Conservation (phyloP, 2,113 vertebrate species). For the Cottus gobio region DNA sequence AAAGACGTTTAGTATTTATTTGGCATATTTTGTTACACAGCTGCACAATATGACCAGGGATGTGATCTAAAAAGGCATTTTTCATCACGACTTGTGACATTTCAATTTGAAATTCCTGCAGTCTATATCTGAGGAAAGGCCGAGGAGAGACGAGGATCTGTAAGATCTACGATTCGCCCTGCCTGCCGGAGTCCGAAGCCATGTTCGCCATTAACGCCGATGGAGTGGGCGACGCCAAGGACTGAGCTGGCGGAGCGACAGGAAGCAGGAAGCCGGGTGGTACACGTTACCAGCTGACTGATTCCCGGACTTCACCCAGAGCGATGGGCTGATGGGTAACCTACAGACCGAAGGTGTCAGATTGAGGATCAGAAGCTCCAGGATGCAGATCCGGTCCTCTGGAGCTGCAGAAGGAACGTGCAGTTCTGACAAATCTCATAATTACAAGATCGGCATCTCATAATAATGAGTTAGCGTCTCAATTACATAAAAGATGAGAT, state of each 20-base stretch:
- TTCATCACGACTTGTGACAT: not conserved
- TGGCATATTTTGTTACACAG: no score
- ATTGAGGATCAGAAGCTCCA: not conserved
- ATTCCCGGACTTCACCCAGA: not conserved
- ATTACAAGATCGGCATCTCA: not conserved
- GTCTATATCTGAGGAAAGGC: conserved; percentile 91
- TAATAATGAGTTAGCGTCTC: no score
- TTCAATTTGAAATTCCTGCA: conserved; percentile 49
- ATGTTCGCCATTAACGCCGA: conserved; percentile 93
- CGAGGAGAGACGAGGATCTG: conserved; percentile 92
- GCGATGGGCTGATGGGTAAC: not conserved
- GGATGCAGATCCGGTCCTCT: not conserved
- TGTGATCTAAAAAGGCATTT: not conserved
- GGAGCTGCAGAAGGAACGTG: not conserved
- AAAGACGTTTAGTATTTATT: not conserved
- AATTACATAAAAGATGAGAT: not conserved
- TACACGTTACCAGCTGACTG: not conserved
- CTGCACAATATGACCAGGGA: no score
- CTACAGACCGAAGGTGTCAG: not conserved
- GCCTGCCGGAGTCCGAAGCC: conserved; percentile 91
- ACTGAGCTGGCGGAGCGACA: conserved; percentile 73
- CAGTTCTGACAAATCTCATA: not conserved
- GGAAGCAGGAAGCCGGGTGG: not conserved
- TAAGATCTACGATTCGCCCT: conserved; percentile 94
- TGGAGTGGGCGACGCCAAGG: conserved; percentile 91